Evolutionary conservation across 2,797 vertebrate species (phyloP), one percentile per base, ranked within the genome.

Genomic region (Knipowitschia caucasica): DNA sequence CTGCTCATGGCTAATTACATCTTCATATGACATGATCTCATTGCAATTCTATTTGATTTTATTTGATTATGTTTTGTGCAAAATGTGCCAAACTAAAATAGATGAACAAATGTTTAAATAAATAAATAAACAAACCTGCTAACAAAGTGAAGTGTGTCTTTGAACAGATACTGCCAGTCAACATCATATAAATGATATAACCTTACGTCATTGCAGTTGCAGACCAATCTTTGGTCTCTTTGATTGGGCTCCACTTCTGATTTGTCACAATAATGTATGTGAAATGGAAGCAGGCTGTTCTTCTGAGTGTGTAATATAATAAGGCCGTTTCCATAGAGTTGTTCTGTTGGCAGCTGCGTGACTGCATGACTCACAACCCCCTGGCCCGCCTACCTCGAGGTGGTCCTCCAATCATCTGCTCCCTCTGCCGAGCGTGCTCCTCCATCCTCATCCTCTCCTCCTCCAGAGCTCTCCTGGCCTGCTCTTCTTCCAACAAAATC

Each of bases 371-470:
- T 49, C 60, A 58, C 47, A 17, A 47, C 18, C 20, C 23, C 21
- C 46, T 7, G 3, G 12, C 24, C 34, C 31, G 20, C 71, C 20
- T 50, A 91, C 90, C 90, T 87, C 90, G 81, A 61, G 89, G 89
- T 47, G 89, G 89, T 56, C 87, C 87, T 73, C 88, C 87, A 17
- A 89, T 89, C 87, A 91, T 90, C 59, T 86, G 83, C 18, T 84
- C 85, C 67, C 82, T 77, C 76, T 87, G 80, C 30, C 84, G 67
- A 2, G 71, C 84, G 1, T 83, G 82, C 67, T 83, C 85, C 75
- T 88, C 85, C 80, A 84, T 82, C 76, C 87, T 83, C 80, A 84
- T 80, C 69, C 82, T 79, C 80, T 85, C 80, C 31, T 89, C 83
- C 62, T 89, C 85, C 74, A 89, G 79, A 38, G 86, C 81, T 61